A percentile compares a stretch with the other conserved stretches of the same genome.
Conservation (phyloP, 2,888 invertebrate species). For the Lepas anatifera region DNA sequence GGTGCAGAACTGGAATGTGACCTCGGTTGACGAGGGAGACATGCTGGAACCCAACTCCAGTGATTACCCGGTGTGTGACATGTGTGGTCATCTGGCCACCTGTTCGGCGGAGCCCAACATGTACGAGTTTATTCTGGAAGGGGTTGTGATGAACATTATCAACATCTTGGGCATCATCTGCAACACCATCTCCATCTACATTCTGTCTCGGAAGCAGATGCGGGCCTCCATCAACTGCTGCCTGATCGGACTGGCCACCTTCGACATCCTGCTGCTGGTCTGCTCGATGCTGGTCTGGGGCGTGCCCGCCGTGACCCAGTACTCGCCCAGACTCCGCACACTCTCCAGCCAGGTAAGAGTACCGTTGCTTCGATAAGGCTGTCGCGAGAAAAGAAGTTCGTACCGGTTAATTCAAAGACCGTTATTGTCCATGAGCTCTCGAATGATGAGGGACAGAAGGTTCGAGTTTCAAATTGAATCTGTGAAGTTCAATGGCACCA, state of each 20-base stretch:
- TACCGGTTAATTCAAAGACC: no score
- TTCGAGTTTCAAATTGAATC: no score
- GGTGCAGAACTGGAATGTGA: no score
- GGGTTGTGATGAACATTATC: constrained; percentile 64
- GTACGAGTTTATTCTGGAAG: constrained; percentile 68
- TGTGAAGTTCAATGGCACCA: no score
- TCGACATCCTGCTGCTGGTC: constrained; percentile 80
- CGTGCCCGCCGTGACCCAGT: constrained; percentile 69
- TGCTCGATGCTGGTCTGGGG: constrained; percentile 77
- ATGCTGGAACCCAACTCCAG: no score
- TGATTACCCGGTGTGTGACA: neutral
- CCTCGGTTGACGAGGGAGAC: no score
- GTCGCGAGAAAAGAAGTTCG: no score
- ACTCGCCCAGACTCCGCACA: constrained; percentile 59
- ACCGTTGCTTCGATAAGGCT: no score
- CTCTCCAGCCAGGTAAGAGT: constrained; percentile 33
- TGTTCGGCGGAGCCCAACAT: constrained; percentile 30
- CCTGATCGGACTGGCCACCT: constrained; percentile 77
- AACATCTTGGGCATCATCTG: constrained; percentile 75
- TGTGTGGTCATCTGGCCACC: neutral
- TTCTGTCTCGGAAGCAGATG: constrained; percentile 72
- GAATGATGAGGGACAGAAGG: no score
- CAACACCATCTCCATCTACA: constrained; percentile 79
- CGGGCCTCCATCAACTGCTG: constrained; percentile 90
- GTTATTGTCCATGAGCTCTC: no score